Base-by-base conservation (phyloP, 2,888 invertebrate genomes). In the Lampropteryx suffumata region DNA sequence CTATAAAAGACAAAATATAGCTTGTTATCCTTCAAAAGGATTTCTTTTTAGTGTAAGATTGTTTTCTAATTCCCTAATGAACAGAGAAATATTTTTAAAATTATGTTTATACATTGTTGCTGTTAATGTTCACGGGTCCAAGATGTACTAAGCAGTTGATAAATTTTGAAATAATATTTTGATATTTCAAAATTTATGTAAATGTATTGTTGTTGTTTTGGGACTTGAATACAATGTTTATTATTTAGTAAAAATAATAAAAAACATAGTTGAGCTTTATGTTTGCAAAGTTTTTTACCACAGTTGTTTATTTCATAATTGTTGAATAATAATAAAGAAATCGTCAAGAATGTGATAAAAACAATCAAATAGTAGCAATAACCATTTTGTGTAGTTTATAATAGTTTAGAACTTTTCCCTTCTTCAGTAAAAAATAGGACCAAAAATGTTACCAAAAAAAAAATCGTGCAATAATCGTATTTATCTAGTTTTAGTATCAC, bases 1-100 rank as follows among this genome's bases (percentile, higher is more conserved):
- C 82, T 75, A 75, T 71, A 79, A 84, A 85, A 85, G 82, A 85
- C 83, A 87, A 60, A 79, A 82, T 79, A 78, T 77, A 62, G 87
- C 84, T 85, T 88, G 87, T 89, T 89, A 88, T 89, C 88, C 89
- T 89, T 85, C 59, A 60, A 76, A 88, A 88, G 88, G 89, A 88
- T 40, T 85, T 85, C 67, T 67, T 72, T 83, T 89, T 76, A 84
- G 79, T 70, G 46, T 85, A 82, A 83, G 82, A 66, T 79, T 79
- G 74, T 79, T 82, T 81, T 77, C 59, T 63, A 64, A 67, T 73
- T 70, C 73, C 76, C 70, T 78, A 75, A 68, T 67, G 76, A 73
- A 73, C 80, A 81, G 76, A 85, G 78, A 73, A 64, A 69, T 69
- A 68, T 82, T 86, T 87, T 80, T 80, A 79, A 79, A 78, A 65